Base-by-base conservation (phyloP, 2,113 vertebrate species). In the Coptodon rendalli region DNA sequence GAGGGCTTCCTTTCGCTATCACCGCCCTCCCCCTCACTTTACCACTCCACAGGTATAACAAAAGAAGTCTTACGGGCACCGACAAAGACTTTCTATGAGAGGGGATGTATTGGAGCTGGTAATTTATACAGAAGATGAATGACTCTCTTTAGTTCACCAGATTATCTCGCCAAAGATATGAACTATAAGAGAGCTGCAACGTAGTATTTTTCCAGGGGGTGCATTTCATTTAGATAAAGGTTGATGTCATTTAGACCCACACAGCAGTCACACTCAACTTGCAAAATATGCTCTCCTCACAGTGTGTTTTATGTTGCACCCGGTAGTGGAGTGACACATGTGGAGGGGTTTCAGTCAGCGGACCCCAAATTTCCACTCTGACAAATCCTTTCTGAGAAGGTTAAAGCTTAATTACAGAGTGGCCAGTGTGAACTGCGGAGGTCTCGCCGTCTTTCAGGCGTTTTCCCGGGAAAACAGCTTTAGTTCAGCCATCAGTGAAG, bases 341-440 rank as follows among this genome's bases (percentile, higher is more conserved):
- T 88, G 29, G 81, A 63, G 59, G 34, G 80, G 85, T 79, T 68
- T 87, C 59, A 90, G 84, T 83, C 81, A 93, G 68, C 34, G 29
- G 45, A 80, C 86, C 91, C 94, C 91, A 92, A 90, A 92, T 96
- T 96, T 95, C 82, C 91, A 92, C 94, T 95, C 92, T 93, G 94
- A 95, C 95, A 96, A 97, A 96, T 97, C 96, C 94, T 93, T 91
- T 95, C 94, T 95, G 95, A 94, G 92, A 93, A 91, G 93, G 94
- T 94, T 95, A 94, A 94, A 94, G 95, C 93, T 96, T 97, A 96
- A 96, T 97, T 96, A 96, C 36, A 22, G 66, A 90, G 88, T 89
- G 94, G 89, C 91, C 91, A 40, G 85, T 82, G 76, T 92, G 91
- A 94, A 90, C 79, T 50, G 87, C 54, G 80, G 89, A 90, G 88